Evolutionary conservation across 2,113 vertebrate species (phyloP).

Genomic region (Hydrolagus affinis): DNA sequence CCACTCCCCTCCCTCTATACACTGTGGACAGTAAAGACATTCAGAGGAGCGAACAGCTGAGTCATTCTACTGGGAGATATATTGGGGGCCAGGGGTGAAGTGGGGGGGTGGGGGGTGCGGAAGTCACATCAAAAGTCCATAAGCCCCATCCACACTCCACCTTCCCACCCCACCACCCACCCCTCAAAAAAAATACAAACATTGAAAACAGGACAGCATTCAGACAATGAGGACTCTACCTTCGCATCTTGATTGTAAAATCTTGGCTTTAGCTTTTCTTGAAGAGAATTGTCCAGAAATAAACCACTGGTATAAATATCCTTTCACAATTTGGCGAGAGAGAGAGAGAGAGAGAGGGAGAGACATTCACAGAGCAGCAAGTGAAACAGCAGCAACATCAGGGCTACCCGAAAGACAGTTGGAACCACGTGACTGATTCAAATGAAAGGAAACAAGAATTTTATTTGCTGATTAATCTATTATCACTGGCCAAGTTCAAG

Average conservation of each 20-base stretch:
- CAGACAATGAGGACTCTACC: conserved; percentile 25
- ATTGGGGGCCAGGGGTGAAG: too few species aligned
- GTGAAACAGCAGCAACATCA: conserved; percentile 25
- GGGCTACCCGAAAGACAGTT: conserved; percentile 17
- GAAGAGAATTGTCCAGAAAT: neutral
- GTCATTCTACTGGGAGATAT: neutral
- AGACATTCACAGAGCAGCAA: neutral
- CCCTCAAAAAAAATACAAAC: neutral
- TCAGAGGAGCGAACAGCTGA: conserved; percentile 3
- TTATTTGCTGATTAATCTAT: conserved; percentile 31
- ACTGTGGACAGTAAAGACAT: neutral
- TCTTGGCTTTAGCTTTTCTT: conserved; percentile 9
- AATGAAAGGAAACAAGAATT: conserved; percentile 31
- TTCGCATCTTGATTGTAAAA: conserved; percentile 20
- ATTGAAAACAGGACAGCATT: neutral
- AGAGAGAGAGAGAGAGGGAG: too few species aligned
- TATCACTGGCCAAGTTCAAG: conserved; percentile 28
- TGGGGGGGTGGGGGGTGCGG: too few species aligned
- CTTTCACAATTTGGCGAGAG: too few species aligned
- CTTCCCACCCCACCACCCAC: too few species aligned
- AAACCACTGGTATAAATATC: neutral
- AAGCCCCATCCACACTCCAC: too few species aligned
- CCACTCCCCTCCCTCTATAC: too few species aligned
- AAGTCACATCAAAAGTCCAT: too few species aligned
- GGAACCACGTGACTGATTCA: conserved; percentile 29